Conservation (phyloP, 2,113 vertebrate species). For the Xenus cinereus region DNA sequence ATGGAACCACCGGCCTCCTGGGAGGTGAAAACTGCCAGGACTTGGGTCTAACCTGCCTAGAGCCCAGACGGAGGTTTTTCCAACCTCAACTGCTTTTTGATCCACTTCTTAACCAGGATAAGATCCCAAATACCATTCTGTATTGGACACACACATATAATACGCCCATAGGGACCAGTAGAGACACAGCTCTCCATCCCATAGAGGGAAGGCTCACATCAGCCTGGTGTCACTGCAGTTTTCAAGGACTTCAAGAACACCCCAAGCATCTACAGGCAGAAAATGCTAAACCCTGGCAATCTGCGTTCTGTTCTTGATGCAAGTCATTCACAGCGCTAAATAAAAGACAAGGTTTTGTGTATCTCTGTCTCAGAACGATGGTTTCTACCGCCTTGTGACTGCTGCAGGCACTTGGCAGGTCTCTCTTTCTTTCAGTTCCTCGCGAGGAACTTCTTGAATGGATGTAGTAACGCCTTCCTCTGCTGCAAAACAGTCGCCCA, state of each 20-base stretch:
- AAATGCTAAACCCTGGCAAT: background rate
- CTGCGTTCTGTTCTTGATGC: background rate
- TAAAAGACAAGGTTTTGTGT: background rate
- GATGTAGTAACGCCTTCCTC: background rate
- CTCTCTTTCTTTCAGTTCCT: background rate
- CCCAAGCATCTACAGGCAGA: background rate
- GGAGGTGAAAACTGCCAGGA: background rate
- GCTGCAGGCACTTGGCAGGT: background rate
- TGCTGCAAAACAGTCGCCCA: background rate
- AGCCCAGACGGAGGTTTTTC: background rate
- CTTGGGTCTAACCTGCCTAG: background rate
- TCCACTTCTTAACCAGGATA: background rate
- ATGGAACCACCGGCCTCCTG: rapidly evolving
- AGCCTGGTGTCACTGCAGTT: background rate
- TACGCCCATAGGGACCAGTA: rapidly evolving
- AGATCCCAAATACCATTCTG: background rate
- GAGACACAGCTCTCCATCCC: background rate
- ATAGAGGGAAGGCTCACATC: background rate
- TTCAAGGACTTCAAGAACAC: background rate
- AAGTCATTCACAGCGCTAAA: background rate
- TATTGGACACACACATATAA: background rate
- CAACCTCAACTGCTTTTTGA: background rate
- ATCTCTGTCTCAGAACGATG: background rate
- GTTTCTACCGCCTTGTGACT: background rate
- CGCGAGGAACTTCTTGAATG: background rate